phyloP scores from a whole-genome alignment of 2,113 vertebrate genomes.

The Paraplagusia blochii region DNA sequence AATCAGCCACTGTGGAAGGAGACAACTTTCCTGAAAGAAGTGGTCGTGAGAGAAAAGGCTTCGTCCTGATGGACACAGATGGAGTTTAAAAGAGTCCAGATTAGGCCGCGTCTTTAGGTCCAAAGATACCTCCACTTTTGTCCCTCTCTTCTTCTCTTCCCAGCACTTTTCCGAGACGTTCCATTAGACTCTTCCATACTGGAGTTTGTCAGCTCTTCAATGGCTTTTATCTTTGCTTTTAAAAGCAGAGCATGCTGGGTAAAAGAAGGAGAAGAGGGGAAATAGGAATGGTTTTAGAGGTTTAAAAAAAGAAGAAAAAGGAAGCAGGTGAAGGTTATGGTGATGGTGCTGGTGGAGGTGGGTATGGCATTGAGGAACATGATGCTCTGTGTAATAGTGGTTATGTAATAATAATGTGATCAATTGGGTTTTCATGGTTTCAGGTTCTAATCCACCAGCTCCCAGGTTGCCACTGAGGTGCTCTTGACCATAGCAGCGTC shows the following conservation, averaged over 20 bases:
- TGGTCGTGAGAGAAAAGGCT: slow-evolving; percentile 52
- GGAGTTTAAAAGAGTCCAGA: slow-evolving; percentile 68
- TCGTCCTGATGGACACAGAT: slow-evolving; percentile 56
- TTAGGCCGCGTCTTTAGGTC: slow-evolving; percentile 50
- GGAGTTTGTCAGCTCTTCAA: slow-evolving; percentile 65
- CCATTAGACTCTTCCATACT: slow-evolving; percentile 56
- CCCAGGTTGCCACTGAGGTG: no score
- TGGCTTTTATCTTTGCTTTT: slow-evolving; percentile 66
- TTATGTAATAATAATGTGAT: no score
- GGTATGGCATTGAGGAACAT: no score
- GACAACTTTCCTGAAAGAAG: slow-evolving; percentile 60
- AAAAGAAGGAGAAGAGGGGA: not conserved
- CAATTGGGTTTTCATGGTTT: no score
- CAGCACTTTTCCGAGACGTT: slow-evolving; percentile 40
- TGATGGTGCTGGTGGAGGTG: not conserved
- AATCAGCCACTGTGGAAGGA: slow-evolving; percentile 65
- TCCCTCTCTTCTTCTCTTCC: slow-evolving; percentile 58
- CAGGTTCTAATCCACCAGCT: no score
- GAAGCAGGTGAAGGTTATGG: slow-evolving; percentile 21
- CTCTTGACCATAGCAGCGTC: no score
- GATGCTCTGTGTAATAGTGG: no score
- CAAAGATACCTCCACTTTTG: slow-evolving; percentile 49
- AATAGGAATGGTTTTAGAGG: not conserved
- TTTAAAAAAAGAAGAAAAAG: slow-evolving; percentile 11
- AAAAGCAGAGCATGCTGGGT: slow-evolving; percentile 34